These are phyloP conservation scores for Pandemis heparana DNA, from an alignment of 2,888 invertebrate genomes.

Conservation along the genomic window DNA sequence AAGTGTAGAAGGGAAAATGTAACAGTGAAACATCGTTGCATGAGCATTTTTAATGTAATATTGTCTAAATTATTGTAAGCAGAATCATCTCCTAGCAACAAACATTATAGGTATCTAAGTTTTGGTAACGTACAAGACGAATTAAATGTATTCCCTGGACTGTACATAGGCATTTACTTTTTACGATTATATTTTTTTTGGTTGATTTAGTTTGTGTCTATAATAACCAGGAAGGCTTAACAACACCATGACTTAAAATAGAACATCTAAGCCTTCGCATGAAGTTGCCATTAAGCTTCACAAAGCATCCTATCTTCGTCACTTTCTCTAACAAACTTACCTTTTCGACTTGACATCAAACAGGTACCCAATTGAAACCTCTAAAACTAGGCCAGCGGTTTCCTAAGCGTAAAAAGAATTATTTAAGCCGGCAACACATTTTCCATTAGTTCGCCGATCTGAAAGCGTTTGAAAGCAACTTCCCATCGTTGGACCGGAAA, in stretches of 20 bases:
- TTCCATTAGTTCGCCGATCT: constrained; percentile 34
- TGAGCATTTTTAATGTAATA: background rate
- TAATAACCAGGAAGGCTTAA: no score
- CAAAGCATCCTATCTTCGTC: background rate
- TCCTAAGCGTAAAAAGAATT: constrained; percentile 36
- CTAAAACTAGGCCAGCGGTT: constrained; percentile 32
- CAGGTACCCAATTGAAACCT: constrained; percentile 18
- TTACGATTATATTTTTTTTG: background rate
- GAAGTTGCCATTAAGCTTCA: background rate
- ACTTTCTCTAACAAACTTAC: constrained; percentile 8
- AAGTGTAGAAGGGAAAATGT: no score
- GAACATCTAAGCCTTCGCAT: background rate
- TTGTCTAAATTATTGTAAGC: background rate
- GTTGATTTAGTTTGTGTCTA: no score
- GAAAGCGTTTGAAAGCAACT: constrained; percentile 35
- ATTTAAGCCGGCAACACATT: constrained; percentile 30
- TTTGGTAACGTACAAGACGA: no score
- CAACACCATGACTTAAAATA: no score
- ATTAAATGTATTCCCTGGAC: no score
- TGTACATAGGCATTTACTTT: no score
- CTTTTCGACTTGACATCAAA: constrained; percentile 8
- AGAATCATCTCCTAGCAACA: background rate
- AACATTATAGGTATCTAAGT: background rate
- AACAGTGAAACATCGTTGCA: no score
- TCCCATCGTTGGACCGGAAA: constrained; percentile 31